Evolutionary conservation across 2,797 vertebrate genomes (phyloP), one percentile per base, ranked within the genome.

Genomic region (Gambusia yucatana): DNA sequence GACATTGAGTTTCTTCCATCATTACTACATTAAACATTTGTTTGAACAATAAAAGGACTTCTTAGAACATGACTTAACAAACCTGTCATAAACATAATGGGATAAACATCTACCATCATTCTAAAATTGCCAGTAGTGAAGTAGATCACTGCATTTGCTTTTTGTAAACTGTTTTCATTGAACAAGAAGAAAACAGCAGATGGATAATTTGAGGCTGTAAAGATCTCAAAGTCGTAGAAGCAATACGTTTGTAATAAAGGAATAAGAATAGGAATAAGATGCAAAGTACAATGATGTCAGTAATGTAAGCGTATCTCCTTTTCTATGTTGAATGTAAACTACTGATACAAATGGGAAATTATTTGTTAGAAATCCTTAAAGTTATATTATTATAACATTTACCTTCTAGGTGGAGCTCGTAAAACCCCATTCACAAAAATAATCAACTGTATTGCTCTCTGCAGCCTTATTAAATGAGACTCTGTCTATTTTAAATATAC

Each of bases 1-100:
- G 81, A 81, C 87, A 80, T 77, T 75, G 82, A 76, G 76, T 79
- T 63, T 52, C 36, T 75, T 57, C 74, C 77, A 77, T 80, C 70
- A 71, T 73, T 30, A 83, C 48, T 59, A 67, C 36, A 75, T 75
- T 74, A 78, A 79, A 73, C 77, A 61, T 75, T 77, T 67, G 78
- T 76, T 75, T n/a, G 77, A 83, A 43, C 81, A 43, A 86, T 76
- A 57, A 75, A 77, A 80, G 59, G 20, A 50, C 14, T 69, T 74
- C 87, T 82, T 75, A 61, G 39, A 79, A 72, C 61, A 82, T 1
- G 39, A 48, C 7, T 76, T 75, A 3, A 72, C 48, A 47, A 16
- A 50, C 44, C 16, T 22, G 47, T 52, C 39, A 36, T 22, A 22
- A 44, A 55, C 28, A 46, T 57, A 33, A n/a, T 75, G 61, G 39